Evolutionary conservation across 2,888 invertebrate species (phyloP).

Genomic region (Drosophila melanocephala): DNA sequence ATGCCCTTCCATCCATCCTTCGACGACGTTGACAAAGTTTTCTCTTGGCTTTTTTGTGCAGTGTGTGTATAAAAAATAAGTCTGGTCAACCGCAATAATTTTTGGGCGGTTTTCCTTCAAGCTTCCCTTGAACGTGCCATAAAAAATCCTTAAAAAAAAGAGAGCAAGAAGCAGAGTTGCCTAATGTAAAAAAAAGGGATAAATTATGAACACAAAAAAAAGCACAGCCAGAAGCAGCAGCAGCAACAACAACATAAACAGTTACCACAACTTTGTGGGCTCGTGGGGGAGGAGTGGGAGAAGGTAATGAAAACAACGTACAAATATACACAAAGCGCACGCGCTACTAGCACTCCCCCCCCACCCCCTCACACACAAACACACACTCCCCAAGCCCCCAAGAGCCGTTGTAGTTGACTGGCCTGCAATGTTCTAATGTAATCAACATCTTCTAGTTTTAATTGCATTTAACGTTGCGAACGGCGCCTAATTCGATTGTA

Average conservation of each 20-base stretch:
- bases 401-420: constrained; percentile 50
- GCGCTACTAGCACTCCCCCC: constrained; percentile 11
- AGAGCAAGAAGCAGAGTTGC: constrained; percentile 9
- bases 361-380: neutral
- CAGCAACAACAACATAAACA: constrained; percentile 5
- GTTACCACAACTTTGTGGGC: constrained; percentile 37
- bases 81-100: constrained; percentile 79
- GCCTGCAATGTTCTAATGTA: constrained; percentile 69
- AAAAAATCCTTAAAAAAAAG: constrained; percentile 21
- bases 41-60: constrained; percentile 28
- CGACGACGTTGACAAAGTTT: constrained; percentile 57
- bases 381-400: neutral
- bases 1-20: neutral
- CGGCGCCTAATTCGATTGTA: constrained; percentile 74
- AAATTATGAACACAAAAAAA: constrained; percentile 54
- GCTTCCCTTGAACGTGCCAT: constrained; percentile 40
- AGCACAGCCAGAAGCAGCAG: constrained; percentile 25
- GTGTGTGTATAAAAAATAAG: constrained; percentile 56
- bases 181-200: constrained; percentile 44
- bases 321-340: constrained; percentile 20
- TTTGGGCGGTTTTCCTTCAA: constrained; percentile 43
- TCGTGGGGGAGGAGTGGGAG: neutral
- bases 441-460: constrained; percentile 78
- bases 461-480: constrained; percentile 78
- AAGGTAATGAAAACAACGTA: constrained; percentile 27